Evolutionary conservation across 2,113 vertebrate species (phyloP).

Genomic region (Scomber japonicus): DNA sequence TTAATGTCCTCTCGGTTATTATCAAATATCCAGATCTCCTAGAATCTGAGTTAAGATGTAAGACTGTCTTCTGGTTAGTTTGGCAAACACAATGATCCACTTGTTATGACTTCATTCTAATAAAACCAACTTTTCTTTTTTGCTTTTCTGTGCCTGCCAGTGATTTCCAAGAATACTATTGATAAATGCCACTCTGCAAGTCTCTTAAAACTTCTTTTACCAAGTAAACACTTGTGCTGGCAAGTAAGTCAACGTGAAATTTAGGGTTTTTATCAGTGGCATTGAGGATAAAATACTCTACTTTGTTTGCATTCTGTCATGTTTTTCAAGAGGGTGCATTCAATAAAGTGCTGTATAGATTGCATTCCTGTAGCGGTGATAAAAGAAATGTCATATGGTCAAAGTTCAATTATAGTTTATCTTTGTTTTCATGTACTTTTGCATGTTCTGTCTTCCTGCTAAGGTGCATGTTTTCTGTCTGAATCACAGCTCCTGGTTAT

Average conservation of each 20-base stretch:
- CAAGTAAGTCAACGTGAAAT: neutral
- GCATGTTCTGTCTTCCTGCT: conserved; percentile 15
- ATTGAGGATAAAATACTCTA: neutral
- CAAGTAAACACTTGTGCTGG: neutral
- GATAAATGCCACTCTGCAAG: neutral
- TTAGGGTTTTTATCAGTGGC: neutral
- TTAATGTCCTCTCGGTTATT: neutral
- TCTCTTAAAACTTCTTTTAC: neutral
- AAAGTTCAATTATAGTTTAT: conserved; percentile 65
- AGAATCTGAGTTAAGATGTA: neutral
- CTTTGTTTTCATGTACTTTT: conserved; percentile 25
- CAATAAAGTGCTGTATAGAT: conserved; percentile 8
- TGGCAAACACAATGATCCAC: neutral
- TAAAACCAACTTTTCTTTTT: neutral
- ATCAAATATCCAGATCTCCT: neutral
- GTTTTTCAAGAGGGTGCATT: neutral
- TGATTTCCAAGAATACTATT: neutral
- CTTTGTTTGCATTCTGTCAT: neutral
- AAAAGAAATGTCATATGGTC: conserved; percentile 34
- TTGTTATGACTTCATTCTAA: neutral
- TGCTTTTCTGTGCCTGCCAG: neutral
- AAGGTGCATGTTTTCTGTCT: conserved; percentile 23
- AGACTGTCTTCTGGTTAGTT: neutral
- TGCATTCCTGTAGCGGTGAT: conserved; percentile 47
- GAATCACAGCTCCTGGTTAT: conserved; percentile 88